A percentile compares a stretch with the other conserved stretches of the same genome.
These are phyloP conservation scores for Taeniopygia guttata DNA, from an alignment of 2,797 vertebrate genomes.

Conservation along the genomic window DNA sequence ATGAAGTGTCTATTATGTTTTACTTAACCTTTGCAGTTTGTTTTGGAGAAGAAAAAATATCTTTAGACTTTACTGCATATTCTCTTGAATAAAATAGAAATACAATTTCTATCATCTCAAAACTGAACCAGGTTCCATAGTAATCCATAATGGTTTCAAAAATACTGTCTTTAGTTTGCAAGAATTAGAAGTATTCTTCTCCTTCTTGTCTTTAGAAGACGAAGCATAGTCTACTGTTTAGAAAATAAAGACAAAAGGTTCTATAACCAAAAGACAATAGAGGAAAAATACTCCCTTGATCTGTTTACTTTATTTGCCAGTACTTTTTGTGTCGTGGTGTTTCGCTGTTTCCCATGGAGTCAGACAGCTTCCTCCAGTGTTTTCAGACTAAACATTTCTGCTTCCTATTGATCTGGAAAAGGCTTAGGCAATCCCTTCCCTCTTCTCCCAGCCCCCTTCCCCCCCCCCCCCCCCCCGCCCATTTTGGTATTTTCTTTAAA, in stretches of 20 bases:
- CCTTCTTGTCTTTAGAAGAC: background rate
- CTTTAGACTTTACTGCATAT: background rate
- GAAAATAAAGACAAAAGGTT: background rate
- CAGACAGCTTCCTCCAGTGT: background rate
- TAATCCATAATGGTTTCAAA: background rate
- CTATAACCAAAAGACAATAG: background rate
- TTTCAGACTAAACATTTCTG: conserved; percentile 12
- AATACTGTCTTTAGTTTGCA: background rate
- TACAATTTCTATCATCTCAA: background rate
- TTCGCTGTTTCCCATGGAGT: background rate
- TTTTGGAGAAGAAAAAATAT: background rate
- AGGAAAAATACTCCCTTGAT: background rate
- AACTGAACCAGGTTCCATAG: background rate
- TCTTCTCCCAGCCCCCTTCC: too few species aligned
- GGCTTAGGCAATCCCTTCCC: background rate
- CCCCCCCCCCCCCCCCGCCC: too few species aligned
- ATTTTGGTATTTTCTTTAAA: background rate
- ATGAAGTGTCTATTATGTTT: background rate
- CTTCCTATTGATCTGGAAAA: background rate
- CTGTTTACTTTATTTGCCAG: background rate
- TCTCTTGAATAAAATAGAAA: background rate
- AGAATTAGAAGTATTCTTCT: background rate
- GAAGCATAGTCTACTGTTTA: background rate
- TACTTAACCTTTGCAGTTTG: background rate
- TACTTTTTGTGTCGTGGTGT: background rate